These are phyloP conservation scores for Mystacornis crossleyi DNA, from an alignment of 2,113 vertebrate species.

Conservation along the genomic window DNA sequence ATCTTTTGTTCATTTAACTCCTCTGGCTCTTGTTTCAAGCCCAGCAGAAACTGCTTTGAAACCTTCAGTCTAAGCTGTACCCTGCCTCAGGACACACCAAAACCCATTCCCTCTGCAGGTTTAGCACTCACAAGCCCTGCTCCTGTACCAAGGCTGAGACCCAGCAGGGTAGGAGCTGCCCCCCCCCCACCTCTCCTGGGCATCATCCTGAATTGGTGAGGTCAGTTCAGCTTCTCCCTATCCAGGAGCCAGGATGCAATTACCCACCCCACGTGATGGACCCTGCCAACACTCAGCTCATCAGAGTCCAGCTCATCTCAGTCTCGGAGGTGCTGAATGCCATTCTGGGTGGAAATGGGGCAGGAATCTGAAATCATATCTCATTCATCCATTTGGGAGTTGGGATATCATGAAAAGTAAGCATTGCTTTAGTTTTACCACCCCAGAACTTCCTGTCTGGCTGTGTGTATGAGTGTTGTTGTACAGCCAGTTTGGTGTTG, in stretches of 20 bases:
- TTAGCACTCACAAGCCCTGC: background rate
- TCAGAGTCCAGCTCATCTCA: background rate
- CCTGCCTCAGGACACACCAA: background rate
- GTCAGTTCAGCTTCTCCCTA: background rate
- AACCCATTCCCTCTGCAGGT: background rate
- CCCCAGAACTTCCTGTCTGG: background rate
- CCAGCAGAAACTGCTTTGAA: background rate
- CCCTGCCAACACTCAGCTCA: fast-evolving
- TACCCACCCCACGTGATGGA: fast-evolving
- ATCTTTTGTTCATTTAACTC: background rate
- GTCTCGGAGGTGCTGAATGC: background rate
- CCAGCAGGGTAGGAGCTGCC: background rate
- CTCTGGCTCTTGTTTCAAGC: background rate
- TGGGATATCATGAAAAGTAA: background rate
- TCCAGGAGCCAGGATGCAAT: background rate
- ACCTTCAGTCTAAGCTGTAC: background rate
- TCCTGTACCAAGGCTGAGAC: background rate
- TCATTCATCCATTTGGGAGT: background rate
- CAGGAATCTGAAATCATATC: background rate
- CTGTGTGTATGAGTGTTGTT: fast-evolving
- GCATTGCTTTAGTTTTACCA: background rate
- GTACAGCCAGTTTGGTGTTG: background rate
- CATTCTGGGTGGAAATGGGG: background rate
- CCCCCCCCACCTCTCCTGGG: background rate
- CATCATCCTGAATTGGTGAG: background rate